Conservation (phyloP, 1,140 invertebrate genomes). For the Hermetia illucens region DNA sequence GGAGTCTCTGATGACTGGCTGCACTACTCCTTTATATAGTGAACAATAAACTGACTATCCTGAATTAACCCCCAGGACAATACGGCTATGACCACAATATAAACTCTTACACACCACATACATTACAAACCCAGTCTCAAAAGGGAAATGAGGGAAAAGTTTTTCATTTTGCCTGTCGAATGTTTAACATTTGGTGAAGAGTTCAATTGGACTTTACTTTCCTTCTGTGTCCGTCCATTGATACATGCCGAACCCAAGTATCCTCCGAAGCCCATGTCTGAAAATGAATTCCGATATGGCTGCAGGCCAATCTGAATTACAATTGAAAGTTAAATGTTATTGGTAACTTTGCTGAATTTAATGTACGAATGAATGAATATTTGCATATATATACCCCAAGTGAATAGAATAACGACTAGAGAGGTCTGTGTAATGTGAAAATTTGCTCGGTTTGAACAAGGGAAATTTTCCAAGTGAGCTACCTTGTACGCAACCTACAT, state of each 20-base stretch:
- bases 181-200: neutral
- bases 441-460: neutral
- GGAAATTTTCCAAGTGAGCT: neutral
- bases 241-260: no score
- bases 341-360: neutral
- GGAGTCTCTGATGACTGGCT: no score
- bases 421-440: neutral
- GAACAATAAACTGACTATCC: no score
- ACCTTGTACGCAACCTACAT: neutral
- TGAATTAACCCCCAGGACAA: no score
- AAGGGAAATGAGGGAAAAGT: constrained; percentile 1
- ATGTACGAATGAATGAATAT: neutral
- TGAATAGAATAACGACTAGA: no score
- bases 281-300: neutral
- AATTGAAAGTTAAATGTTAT: constrained; percentile 1
- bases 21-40: no score
- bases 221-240: neutral
- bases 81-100: no score
- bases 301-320: neutral
- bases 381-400: neutral
- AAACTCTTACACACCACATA: no score
- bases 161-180: neutral
- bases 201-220: neutral
- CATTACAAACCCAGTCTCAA: no score
- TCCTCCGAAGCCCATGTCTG: neutral